A percentile compares a stretch with the other conserved stretches of the same genome.
These are phyloP conservation scores for Cheirogaleus medius DNA, from an alignment of 2,113 vertebrate species.

Conservation along the genomic window DNA sequence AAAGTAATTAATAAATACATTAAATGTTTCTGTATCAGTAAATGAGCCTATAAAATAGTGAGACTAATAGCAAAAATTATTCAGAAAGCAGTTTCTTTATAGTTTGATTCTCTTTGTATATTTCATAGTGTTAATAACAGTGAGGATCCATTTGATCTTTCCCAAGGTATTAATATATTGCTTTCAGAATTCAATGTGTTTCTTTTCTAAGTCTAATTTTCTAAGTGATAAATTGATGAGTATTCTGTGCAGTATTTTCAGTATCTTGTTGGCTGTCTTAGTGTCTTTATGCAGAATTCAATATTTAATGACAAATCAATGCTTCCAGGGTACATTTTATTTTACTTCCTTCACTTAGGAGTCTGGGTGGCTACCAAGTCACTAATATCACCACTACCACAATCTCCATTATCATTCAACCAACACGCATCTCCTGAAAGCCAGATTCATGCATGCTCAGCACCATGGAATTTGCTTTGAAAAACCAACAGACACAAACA, in stretches of 20 bases:
- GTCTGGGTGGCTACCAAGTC: neutral
- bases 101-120: neutral
- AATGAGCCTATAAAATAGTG: neutral
- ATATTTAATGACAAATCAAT: slow-evolving; percentile 32
- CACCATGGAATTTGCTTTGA: neutral
- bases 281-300: neutral
- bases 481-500: neutral
- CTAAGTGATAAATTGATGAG: neutral
- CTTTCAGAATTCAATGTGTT: neutral
- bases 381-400: neutral
- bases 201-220: slow-evolving; percentile 27
- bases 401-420: neutral
- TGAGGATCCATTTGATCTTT: neutral
- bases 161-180: neutral
- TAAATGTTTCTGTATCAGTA: neutral
- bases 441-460: neutral
- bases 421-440: neutral
- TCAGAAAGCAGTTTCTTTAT: neutral
- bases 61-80: neutral
- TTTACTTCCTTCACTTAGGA: neutral
- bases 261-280: neutral
- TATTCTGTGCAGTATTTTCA: neutral
- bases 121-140: neutral
- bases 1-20: neutral
- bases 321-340: neutral